Conservation (phyloP, 2,113 vertebrate genomes). For the Oryzias javanicus region DNA sequence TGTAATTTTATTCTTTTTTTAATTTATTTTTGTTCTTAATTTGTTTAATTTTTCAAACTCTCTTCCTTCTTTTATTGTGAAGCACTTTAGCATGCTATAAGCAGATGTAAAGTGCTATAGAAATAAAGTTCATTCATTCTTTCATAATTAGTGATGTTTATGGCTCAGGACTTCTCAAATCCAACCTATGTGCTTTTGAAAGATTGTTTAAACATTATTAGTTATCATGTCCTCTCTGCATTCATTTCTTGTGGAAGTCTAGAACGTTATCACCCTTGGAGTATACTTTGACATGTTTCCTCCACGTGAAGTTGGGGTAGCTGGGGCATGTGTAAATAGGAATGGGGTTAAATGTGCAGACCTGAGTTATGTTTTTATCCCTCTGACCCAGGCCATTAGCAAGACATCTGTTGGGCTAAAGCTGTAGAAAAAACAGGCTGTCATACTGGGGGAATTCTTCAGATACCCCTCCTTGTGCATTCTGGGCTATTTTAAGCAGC, state of each 20-base stretch:
- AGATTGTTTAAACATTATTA: conserved; percentile 42
- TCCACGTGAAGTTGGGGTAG: conserved; percentile 12
- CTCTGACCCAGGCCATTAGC: conserved; percentile 45
- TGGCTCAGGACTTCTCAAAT: conserved; percentile 26
- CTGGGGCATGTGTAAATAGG: conserved; percentile 20
- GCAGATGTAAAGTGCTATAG: too few species aligned
- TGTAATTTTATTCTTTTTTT: too few species aligned
- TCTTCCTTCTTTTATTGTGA: too few species aligned
- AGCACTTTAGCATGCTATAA: too few species aligned
- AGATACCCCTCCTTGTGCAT: conserved; percentile 46
- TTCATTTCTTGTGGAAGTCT: conserved; percentile 3
- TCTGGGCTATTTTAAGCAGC: conserved; percentile 66
- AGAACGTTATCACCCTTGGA: conserved; percentile 18
- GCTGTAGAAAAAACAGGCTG: conserved; percentile 30
- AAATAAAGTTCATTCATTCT: too few species aligned
- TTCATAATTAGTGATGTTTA: conserved; percentile 50
- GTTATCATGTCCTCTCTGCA: conserved; percentile 1
- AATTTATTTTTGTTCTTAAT: too few species aligned
- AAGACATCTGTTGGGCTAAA: conserved; percentile 58
- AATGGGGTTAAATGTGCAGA: conserved; percentile 44
- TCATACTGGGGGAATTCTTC: conserved; percentile 49
- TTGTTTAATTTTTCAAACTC: too few species aligned
- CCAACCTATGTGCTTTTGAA: conserved; percentile 30
- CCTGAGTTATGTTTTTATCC: conserved; percentile 29
- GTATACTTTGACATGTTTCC: conserved; percentile 26